phyloP scores from a whole-genome alignment of 2,888 invertebrate genomes.

The Ochropacha duplaris region DNA sequence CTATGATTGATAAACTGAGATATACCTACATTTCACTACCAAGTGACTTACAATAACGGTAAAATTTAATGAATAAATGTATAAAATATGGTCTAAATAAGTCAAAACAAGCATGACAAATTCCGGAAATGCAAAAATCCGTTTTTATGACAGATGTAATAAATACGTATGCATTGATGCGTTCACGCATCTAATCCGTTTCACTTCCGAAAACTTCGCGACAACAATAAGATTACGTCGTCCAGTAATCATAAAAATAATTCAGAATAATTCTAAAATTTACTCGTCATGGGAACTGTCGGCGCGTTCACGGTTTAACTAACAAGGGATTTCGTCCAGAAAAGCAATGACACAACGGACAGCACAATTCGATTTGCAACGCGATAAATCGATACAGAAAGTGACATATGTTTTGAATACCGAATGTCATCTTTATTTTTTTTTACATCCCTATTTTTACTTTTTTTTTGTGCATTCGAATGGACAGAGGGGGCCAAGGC shows the following conservation, averaged over 20 bases:
- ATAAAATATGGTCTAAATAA: neutral
- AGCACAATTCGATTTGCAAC: slow-evolving; percentile 59
- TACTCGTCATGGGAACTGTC: slow-evolving; percentile 79
- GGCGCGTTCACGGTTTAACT: slow-evolving; percentile 67
- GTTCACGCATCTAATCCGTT: slow-evolving; percentile 69
- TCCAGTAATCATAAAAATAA: slow-evolving; percentile 64
- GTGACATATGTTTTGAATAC: slow-evolving; percentile 81
- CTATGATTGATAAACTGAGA: slow-evolving; percentile 4
- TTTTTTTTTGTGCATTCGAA: slow-evolving; percentile 38
- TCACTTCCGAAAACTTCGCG: slow-evolving; percentile 61
- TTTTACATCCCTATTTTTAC: slow-evolving; percentile 40
- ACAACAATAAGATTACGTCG: slow-evolving; percentile 57
- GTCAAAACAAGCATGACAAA: slow-evolving; percentile 9
- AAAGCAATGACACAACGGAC: slow-evolving; percentile 27
- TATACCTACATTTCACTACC: too few species aligned
- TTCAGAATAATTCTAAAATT: slow-evolving; percentile 57
- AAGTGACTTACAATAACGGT: neutral
- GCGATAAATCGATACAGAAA: slow-evolving; percentile 74
- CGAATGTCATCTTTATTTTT: slow-evolving; percentile 63
- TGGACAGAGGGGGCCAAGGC: slow-evolving; percentile 69
- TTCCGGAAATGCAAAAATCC: slow-evolving; percentile 11
- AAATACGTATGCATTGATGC: slow-evolving; percentile 51
- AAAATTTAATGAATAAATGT: slow-evolving; percentile 7
- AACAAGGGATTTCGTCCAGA: slow-evolving; percentile 61
- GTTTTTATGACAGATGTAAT: slow-evolving; percentile 15